Percentiles rank a stretch among this genome's conserved stretches.
These are phyloP conservation scores for Steromphala cineraria DNA, from an alignment of 2,888 invertebrate species.

Conservation along the genomic window DNA sequence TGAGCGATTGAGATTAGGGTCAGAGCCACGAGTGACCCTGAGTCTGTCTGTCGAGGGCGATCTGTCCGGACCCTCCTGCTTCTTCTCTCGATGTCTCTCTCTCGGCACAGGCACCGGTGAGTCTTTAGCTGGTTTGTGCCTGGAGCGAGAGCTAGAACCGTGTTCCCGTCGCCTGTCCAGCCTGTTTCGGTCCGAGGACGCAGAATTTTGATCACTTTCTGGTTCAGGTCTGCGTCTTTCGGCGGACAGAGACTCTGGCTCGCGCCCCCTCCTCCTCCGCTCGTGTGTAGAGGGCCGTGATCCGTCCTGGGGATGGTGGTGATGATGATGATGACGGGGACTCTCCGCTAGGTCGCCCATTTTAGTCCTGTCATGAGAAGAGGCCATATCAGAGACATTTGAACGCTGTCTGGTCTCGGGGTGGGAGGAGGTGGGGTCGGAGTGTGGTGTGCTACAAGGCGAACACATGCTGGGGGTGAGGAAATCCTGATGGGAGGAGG, in stretches of 20 bases:
- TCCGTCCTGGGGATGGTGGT: background rate
- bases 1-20: constrained; percentile 3
- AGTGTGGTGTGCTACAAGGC: constrained; percentile 68
- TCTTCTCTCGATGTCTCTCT: constrained; percentile 15
- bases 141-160: background rate
- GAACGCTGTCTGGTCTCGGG: constrained; percentile 55
- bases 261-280: constrained; percentile 8
- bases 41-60: background rate
- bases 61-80: background rate
- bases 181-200: background rate
- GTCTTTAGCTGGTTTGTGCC: background rate
- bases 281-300: background rate
- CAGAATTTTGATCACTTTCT: background rate
- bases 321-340: background rate
- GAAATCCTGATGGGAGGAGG: constrained; percentile 71
- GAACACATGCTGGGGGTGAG: constrained; percentile 70
- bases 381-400: background rate
- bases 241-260: constrained; percentile 19
- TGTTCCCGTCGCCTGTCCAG: background rate
- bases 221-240: constrained; percentile 7
- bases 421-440: constrained; percentile 65
- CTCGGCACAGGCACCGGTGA: background rate
- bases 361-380: constrained; percentile 16
- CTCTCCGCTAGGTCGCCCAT: background rate
- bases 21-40: background rate